Percentiles rank a stretch among this genome's conserved stretches.
phyloP scores from a whole-genome alignment of 2,888 invertebrate genomes.

The Steinernema carpocapsae region DNA sequence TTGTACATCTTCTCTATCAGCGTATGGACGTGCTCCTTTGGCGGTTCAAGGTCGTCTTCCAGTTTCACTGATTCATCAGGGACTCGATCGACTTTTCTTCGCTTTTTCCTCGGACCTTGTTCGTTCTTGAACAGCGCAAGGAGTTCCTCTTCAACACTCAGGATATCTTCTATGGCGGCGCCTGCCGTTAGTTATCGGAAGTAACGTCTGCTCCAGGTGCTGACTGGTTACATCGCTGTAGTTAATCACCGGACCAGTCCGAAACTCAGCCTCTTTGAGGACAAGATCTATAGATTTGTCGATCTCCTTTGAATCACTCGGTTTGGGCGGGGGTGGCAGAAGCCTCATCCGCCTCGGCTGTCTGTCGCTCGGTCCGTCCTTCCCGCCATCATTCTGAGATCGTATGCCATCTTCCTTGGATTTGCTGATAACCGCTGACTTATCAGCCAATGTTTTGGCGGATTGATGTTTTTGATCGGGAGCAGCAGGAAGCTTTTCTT shows the following conservation, averaged over 20 bases:
- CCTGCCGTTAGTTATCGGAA: background rate
- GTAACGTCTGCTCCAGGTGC: background rate
- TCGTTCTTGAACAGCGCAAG: background rate
- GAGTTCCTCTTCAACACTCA: background rate
- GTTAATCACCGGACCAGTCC: background rate
- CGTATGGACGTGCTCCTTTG: too few relatives aligned
- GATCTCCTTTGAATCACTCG: background rate
- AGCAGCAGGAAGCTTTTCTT: background rate
- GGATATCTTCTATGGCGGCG: background rate
- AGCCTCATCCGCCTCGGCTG: too few relatives aligned
- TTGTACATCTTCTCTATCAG: constrained; percentile 1
- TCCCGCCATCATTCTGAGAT: too few relatives aligned
- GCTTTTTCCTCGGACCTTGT: background rate
- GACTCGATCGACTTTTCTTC: background rate
- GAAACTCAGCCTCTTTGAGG: background rate
- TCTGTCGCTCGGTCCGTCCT: background rate
- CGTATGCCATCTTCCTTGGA: too few relatives aligned
- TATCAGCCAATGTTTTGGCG: background rate
- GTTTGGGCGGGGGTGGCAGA: too few relatives aligned
- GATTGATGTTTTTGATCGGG: background rate
- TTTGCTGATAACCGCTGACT: too few relatives aligned
- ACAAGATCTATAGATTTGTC: constrained; percentile 1
- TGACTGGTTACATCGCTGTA: constrained; percentile 15
- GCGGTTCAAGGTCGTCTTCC: background rate
- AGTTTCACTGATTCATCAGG: too few relatives aligned